Conservation (phyloP, 2,113 vertebrate species). For the Anseranas semipalmata region DNA sequence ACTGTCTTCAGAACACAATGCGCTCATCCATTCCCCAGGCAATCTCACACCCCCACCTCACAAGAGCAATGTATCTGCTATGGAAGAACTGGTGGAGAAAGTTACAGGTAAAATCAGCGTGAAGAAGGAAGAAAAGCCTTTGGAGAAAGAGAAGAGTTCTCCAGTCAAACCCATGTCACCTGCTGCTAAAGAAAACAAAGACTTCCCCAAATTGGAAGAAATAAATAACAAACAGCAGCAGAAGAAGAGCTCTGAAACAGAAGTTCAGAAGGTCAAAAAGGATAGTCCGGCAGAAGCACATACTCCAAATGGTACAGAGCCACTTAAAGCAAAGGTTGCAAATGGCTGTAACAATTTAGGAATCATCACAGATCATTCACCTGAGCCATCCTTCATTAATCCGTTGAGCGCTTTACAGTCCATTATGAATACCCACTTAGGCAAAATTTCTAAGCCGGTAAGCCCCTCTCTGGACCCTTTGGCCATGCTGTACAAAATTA, state of each 20-base stretch:
- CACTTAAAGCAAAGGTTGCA: conserved; percentile 84
- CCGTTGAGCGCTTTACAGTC: conserved; percentile 96
- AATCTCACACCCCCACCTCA: conserved; percentile 90
- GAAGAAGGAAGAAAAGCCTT: conserved; percentile 87
- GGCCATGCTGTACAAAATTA: conserved; percentile 95
- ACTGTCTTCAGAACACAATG: conserved; percentile 81
- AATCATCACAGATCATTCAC: conserved; percentile 95
- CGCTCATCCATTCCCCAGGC: conserved; percentile 86
- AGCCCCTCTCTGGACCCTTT: conserved; percentile 92
- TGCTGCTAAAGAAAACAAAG: conserved; percentile 85
- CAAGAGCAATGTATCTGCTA: conserved; percentile 94
- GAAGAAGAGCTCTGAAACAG: conserved; percentile 81
- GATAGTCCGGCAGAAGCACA: conserved; percentile 82
- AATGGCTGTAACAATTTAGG: conserved; percentile 91
- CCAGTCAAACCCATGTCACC: conserved; percentile 82
- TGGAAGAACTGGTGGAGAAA: conserved; percentile 98
- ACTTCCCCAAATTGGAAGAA: conserved; percentile 82
- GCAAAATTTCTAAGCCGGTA: conserved; percentile 92
- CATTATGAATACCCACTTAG: conserved; percentile 98
- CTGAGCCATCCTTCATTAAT: conserved; percentile 93
- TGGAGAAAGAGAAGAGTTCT: conserved; percentile 80
- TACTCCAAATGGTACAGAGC: conserved; percentile 86
- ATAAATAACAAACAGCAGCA: conserved; percentile 70
- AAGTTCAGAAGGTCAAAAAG: conserved; percentile 86
- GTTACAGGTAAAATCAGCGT: conserved; percentile 89